These are phyloP conservation scores for Labia minor DNA, from an alignment of 2,888 invertebrate genomes.

Conservation along the genomic window DNA sequence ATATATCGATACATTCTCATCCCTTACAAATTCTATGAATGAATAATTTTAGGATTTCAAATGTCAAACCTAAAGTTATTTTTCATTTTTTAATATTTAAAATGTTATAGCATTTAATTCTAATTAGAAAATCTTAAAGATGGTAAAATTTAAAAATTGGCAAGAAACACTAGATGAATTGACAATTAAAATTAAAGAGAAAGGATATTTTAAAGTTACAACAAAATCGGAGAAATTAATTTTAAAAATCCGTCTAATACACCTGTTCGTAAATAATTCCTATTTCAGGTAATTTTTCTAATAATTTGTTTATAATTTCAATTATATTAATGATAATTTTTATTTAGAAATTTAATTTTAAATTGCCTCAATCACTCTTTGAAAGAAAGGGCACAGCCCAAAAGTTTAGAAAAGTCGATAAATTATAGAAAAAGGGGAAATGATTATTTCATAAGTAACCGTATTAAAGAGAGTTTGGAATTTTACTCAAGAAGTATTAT, in stretches of 20 bases:
- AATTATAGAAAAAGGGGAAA: conserved; percentile 44
- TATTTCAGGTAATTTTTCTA: not conserved
- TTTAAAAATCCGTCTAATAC: not conserved
- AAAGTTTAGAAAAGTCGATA: conserved; percentile 30
- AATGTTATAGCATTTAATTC: too few species aligned
- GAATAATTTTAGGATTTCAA: too few species aligned
- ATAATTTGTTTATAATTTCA: not conserved
- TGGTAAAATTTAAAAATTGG: not conserved
- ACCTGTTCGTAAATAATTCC: not conserved
- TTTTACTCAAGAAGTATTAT: conserved; percentile 53
- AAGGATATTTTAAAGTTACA: not conserved
- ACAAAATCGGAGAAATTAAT: not conserved
- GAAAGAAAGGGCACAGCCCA: not conserved
- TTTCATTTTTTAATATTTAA: too few species aligned
- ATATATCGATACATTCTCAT: too few species aligned
- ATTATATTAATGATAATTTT: not conserved
- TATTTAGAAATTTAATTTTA: conserved; percentile 1
- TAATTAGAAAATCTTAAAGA: not conserved
- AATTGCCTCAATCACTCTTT: not conserved
- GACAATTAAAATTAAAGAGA: not conserved
- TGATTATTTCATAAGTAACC: conserved; percentile 44
- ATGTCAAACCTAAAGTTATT: too few species aligned
- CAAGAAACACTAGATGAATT: not conserved
- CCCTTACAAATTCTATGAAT: too few species aligned
- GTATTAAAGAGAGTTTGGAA: conserved; percentile 42